Conservation (phyloP, 92 coral and sea anemone genomes). For the Desmophyllum pertusum region DNA sequence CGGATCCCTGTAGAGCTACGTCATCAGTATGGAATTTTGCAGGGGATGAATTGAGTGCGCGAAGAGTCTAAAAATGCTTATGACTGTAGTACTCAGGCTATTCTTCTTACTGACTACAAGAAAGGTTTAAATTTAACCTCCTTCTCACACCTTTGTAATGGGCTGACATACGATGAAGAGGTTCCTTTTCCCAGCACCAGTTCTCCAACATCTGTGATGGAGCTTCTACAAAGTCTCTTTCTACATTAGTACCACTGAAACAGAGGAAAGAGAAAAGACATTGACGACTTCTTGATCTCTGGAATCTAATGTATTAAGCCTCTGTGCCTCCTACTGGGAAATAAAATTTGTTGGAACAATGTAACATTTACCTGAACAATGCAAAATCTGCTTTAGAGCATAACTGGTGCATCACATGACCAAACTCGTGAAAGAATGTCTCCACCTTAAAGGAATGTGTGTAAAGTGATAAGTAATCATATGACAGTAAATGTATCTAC, state of each 20-base stretch:
- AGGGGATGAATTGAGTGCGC: too few relatives aligned
- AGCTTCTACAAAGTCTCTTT: slow-evolving; percentile 97
- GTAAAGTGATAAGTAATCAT: background rate
- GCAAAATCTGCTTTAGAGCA: slow-evolving; percentile 86
- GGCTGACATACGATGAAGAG: slow-evolving; percentile 88
- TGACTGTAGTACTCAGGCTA: too few relatives aligned
- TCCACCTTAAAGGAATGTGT: slow-evolving; percentile 69
- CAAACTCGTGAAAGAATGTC: slow-evolving; percentile 98
- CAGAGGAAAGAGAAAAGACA: background rate
- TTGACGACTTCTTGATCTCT: too few relatives aligned
- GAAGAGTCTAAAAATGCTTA: too few relatives aligned
- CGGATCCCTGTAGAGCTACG: too few relatives aligned
- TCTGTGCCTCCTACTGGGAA: too few relatives aligned
- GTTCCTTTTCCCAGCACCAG: slow-evolving; percentile 98
- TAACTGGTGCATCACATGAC: slow-evolving; percentile 97
- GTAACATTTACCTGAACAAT: slow-evolving; percentile 72
- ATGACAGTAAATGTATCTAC: background rate
- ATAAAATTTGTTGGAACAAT: too few relatives aligned
- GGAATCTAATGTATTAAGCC: too few relatives aligned
- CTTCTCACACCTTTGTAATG: slow-evolving; percentile 77
- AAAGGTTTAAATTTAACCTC: too few relatives aligned
- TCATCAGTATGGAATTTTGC: too few relatives aligned
- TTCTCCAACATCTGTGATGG: slow-evolving; percentile 99
- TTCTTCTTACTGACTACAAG: too few relatives aligned
- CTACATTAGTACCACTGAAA: slow-evolving; percentile 90